Base-by-base conservation (phyloP, 2,888 invertebrate species). In the Hemaris fuciformis region DNA sequence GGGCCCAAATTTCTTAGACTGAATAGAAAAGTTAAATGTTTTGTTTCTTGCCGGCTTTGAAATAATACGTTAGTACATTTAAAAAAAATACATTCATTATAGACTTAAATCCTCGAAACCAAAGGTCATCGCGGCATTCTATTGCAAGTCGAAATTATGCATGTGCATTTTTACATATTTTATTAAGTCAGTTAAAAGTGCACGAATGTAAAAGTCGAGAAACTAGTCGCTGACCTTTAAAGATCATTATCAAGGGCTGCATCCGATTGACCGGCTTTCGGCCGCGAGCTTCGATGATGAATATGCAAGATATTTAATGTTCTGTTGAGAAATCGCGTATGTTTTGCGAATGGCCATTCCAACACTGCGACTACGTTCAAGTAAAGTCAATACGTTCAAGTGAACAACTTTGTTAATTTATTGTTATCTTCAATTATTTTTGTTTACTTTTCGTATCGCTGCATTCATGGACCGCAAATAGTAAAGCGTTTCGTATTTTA, bases 211-310 rank as follows among this genome's bases (percentile, higher is more conserved):
- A 20, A 43, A 10, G 8, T 25, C 25, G 25, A 27, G 25, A 48
- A 48, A 20, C 18, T 20, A 43, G n/a, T n/a, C 18, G 18, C 15
- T 27, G 27, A 18, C 25, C 25, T 48, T 48, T 48, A 15, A 15
- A 23, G 25, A 48, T 43, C 43, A 43, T 48, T 48, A 27, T 48
- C 48, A 48, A 48, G 48, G 48, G 27, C 25, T 58, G 31, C 53
- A 53, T 63, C 46, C 27, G 27, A 48, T 27, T 58, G 20, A 63
- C 61, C 20, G 53, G 59, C 46, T 64, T 56, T 20, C 59, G 27
- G 59, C 43, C 2, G 1, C 23, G 7, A 10, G 8, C 23, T 41
- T 15, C 7, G 41, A 4, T 25, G 15, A 15, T 38, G 42, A 22
- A 38, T 23, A 34, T 34, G 25, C 18, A 5, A 34, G 38, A 45